phyloP scores from a whole-genome alignment of 2,113 vertebrate genomes.

The Anthoscopus minutus region DNA sequence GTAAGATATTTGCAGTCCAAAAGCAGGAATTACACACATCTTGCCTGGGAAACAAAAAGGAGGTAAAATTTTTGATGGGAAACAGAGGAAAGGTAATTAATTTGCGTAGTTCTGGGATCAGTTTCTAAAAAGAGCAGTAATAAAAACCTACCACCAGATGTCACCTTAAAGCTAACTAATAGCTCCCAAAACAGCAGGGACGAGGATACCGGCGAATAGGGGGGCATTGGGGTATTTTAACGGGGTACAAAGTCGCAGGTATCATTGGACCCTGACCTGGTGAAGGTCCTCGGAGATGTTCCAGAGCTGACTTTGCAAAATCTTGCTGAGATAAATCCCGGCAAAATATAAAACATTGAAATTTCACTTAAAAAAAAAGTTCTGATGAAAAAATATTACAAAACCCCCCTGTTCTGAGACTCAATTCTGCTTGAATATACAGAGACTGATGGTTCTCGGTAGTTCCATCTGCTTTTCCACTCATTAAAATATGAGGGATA shows the following conservation, averaged over 20 bases:
- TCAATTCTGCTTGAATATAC: not conserved
- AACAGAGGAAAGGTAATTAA: not conserved
- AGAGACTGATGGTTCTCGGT: not conserved
- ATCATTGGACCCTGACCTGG: not conserved
- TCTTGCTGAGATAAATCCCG: not conserved
- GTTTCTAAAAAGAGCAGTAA: not conserved
- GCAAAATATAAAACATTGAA: not conserved
- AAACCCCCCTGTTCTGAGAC: not conserved
- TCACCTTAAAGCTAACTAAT: not conserved
- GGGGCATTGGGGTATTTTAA: not conserved
- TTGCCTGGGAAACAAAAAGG: not conserved
- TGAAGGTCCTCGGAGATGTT: not conserved
- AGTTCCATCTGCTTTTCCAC: not conserved
- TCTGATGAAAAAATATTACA: not conserved
- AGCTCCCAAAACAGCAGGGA: not conserved
- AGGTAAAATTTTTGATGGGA: not conserved
- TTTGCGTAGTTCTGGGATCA: not conserved
- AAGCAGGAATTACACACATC: not conserved
- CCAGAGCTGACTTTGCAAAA: not conserved
- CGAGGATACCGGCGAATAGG: rapidly evolving
- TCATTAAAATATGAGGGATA: not conserved
- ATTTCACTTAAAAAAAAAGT: not conserved
- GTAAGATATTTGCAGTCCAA: not conserved
- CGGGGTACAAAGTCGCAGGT: rapidly evolving
- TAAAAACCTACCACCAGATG: conserved; percentile 17